These are phyloP conservation scores for Andrena minutula DNA, from an alignment of 2,888 invertebrate genomes.

Conservation along the genomic window DNA sequence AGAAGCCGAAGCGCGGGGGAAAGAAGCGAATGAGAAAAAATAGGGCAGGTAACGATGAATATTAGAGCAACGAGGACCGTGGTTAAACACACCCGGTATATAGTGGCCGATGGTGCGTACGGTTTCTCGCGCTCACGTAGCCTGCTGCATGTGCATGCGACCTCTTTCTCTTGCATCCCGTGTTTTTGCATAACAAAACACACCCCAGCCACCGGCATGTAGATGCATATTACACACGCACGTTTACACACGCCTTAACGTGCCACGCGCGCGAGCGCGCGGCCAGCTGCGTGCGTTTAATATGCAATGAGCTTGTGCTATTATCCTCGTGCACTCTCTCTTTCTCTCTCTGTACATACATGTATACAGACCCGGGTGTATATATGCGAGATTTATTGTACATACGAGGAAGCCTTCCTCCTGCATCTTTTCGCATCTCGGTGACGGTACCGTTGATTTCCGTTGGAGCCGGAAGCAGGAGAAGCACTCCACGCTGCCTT, in stretches of 20 bases:
- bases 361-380: constrained; percentile 1
- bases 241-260: constrained; percentile 12
- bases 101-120: constrained; percentile 70
- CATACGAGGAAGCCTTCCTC: not conserved
- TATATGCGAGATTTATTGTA: not conserved
- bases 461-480: not conserved
- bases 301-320: constrained; percentile 66
- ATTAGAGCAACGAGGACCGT: constrained; percentile 50
- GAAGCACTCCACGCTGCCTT: not conserved
- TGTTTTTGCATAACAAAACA: constrained; percentile 46
- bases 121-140: constrained; percentile 64
- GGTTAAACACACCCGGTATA: constrained; percentile 55
- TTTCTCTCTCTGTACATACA: constrained; percentile 24
- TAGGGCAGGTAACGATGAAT: constrained; percentile 59
- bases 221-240: constrained; percentile 34
- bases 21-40: constrained; percentile 37
- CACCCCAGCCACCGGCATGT: constrained; percentile 25
- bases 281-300: constrained; percentile 35
- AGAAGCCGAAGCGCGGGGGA: not conserved
- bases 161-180: constrained; percentile 62
- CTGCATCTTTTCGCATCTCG: not conserved
- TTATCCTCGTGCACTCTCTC: constrained; percentile 52
- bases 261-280: constrained; percentile 53
- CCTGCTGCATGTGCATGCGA: constrained; percentile 70
- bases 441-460: not conserved